Conservation (phyloP, 2,113 vertebrate species). For the Platysternon megacephalum region DNA sequence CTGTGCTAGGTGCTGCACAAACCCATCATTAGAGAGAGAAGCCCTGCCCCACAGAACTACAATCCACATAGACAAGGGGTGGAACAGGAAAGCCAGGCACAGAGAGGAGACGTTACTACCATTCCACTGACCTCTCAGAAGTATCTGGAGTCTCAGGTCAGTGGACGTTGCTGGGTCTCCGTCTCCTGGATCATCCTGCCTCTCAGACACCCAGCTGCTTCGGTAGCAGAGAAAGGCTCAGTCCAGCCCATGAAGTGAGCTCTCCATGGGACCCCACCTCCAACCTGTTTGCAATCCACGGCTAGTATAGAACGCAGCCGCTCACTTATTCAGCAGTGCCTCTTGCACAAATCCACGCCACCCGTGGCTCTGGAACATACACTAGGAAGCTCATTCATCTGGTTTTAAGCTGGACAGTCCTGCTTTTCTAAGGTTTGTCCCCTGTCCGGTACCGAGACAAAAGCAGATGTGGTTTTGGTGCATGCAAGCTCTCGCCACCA, state of each 20-base stretch:
- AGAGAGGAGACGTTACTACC: background rate
- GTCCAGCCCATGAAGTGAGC: accelerated
- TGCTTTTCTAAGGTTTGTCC: too few species aligned
- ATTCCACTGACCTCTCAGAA: too few species aligned
- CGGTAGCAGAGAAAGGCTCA: background rate
- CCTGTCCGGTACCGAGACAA: too few species aligned
- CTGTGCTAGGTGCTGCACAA: background rate
- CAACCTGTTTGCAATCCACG: background rate
- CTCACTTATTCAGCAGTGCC: background rate
- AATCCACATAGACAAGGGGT: background rate
- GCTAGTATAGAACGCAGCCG: background rate
- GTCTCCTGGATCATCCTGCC: background rate
- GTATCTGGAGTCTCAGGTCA: background rate
- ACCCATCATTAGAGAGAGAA: background rate
- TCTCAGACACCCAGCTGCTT: accelerated
- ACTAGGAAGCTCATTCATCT: too few species aligned
- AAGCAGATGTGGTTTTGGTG: too few species aligned
- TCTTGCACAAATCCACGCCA: background rate
- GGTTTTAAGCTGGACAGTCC: too few species aligned
- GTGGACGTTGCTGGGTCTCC: background rate
- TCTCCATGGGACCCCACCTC: accelerated
- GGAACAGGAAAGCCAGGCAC: background rate
- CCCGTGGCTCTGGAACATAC: background rate
- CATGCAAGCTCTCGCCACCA: too few species aligned
- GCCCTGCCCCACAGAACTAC: background rate